Evolutionary conservation across 2,888 invertebrate species (phyloP), one percentile per base, ranked within the genome.

Genomic region (Thereva unica): DNA sequence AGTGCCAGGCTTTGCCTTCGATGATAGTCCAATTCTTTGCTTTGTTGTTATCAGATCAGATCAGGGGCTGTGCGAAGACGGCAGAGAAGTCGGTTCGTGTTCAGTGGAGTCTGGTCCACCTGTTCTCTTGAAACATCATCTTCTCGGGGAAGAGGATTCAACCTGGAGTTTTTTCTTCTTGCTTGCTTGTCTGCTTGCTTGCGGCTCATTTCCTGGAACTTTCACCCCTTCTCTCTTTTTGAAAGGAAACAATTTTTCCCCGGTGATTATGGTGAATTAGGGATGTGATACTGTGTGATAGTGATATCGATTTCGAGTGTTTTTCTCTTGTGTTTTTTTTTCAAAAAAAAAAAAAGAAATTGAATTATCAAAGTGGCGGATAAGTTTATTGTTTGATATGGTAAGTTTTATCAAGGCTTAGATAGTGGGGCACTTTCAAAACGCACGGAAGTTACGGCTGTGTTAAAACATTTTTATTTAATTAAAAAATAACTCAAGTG

Each of bases 231-330:
- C 37, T 23, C 12, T 59, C 37, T 37, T 57, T 38, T 38, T 45
- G 45, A 50, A 7, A 34, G 44, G n/a, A 23, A 23, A 23, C 23
- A 23, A 23, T 23, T 23, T 23, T 5, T 38, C 37, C 47, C 38
- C 44, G 44, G 47, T 59, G 47, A 47, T 47, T 5, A 44, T 38
- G 47, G 57, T 59, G 47, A 47, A 47, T n/a, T 47, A 47, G 37
- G 47, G 47, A 37, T 59, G 57, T 47, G 57, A 23, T 23, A 23
- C 23, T 23, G 23, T 23, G 23, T 23, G 23, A 23, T 23, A 23
- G 23, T 23, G 23, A 23, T 23, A 23, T 23, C 23, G 23, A 23
- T 23, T 23, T 23, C 23, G 23, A 23, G 23, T 23, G 23, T 23
- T 23, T 23, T 23, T 23, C 23, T 23, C 23, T 23, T 23, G 23